These are phyloP conservation scores for Eubucco bourcierii DNA, from an alignment of 2,113 vertebrate species.

Conservation along the genomic window DNA sequence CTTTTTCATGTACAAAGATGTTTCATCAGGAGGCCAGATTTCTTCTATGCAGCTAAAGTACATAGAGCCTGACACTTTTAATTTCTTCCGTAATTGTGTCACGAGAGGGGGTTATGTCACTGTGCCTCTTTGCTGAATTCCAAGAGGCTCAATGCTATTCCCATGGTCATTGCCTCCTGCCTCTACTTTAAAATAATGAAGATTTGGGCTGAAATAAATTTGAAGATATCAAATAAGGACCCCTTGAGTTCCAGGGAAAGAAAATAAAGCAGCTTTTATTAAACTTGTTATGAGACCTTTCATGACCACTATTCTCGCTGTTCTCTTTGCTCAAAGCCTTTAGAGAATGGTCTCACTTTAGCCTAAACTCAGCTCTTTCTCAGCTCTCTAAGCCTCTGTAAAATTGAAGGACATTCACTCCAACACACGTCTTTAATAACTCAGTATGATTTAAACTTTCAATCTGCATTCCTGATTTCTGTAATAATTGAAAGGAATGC, in stretches of 20 bases:
- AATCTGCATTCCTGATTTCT: conserved; percentile 64
- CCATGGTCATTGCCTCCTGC: conserved; percentile 66
- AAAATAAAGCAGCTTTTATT: conserved; percentile 81
- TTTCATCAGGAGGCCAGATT: conserved; percentile 70
- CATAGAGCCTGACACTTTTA: conserved; percentile 72
- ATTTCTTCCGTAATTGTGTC: conserved; percentile 73
- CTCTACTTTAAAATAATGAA: conserved; percentile 78
- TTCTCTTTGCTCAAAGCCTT: conserved; percentile 74
- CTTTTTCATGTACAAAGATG: conserved; percentile 72
- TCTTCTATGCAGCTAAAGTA: conserved; percentile 66
- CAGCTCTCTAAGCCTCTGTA: conserved; percentile 73
- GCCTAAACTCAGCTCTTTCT: conserved; percentile 71
- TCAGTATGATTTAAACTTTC: conserved; percentile 68
- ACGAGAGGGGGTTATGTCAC: conserved; percentile 59
- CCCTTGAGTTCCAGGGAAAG: conserved; percentile 73
- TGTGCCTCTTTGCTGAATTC: conserved; percentile 68
- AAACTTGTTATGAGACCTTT: conserved; percentile 81
- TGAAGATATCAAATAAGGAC: conserved; percentile 78
- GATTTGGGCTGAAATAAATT: conserved; percentile 81
- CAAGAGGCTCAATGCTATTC: conserved; percentile 65
- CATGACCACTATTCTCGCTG: conserved; percentile 69
- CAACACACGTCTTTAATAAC: conserved; percentile 58
- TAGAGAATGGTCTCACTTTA: conserved; percentile 73
- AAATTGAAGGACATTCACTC: conserved; percentile 66
- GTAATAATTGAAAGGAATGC: conserved; percentile 75